Evolutionary conservation across 1,140 invertebrate genomes (phyloP).

Genomic region (Venustaconcha ellipsiformis): DNA sequence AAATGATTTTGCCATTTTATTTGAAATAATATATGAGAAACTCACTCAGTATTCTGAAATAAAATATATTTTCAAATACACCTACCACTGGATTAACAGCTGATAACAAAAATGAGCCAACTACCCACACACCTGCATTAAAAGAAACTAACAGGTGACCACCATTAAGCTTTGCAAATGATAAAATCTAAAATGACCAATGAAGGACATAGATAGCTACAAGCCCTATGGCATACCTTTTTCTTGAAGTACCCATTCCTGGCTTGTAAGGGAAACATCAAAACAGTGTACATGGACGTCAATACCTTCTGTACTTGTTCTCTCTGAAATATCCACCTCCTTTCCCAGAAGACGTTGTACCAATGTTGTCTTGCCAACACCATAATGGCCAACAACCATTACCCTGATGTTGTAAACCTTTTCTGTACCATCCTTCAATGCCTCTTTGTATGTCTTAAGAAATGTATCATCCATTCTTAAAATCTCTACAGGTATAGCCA

Average conservation of each 20-base stretch:
- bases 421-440: conserved; percentile 8
- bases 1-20: too few relatives aligned
- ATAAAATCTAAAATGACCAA: too few relatives aligned
- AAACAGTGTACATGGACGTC: conserved; percentile 8
- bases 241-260: background rate
- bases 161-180: too few relatives aligned
- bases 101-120: too few relatives aligned
- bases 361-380: conserved; percentile 9
- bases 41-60: too few relatives aligned
- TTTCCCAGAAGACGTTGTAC: conserved; percentile 3
- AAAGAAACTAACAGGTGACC: too few relatives aligned
- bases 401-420: conserved; percentile 1
- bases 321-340: conserved; percentile 5
- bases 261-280: background rate
- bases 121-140: too few relatives aligned
- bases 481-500: background rate
- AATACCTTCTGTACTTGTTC: conserved; percentile 10
- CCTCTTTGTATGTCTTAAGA: conserved; percentile 2
- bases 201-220: too few relatives aligned
- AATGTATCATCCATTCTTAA: conserved; percentile 5
- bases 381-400: conserved; percentile 11
- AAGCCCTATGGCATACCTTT: conserved; percentile 1
- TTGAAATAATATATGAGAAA: too few relatives aligned
- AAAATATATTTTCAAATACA: too few relatives aligned
- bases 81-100: too few relatives aligned